Base-by-base conservation (phyloP, 1,140 invertebrate genomes). In the Zaprionus tsacasi region DNA sequence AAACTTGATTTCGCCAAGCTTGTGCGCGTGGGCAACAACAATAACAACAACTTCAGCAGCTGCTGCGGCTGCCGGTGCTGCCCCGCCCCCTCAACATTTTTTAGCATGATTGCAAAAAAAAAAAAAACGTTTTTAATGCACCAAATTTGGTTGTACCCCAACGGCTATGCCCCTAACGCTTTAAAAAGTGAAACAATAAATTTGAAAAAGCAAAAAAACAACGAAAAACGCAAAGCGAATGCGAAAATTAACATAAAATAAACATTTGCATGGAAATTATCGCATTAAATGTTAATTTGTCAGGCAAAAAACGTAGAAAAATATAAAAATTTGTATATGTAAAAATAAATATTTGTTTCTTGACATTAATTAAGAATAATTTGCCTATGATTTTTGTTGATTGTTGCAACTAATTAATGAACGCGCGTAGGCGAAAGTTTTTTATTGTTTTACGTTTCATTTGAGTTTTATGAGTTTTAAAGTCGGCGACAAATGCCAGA, bases 301-400 rank as follows among this genome's bases (percentile, higher is more conserved):
- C 33, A 35, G 33, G 33, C 33, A 35, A 35, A 35, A 35, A 35
- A 35, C 21, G 21, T 21, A 8, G 6, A 35, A 35, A 35, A 35
- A 35, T 35, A 35, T 35, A 61, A 72, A 17, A 50, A 50, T 25
- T 17, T 25, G 17, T 12, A 15, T 50, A 2, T 50, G 45, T 25
- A 17, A 40, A 40, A 40, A 50, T 67, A 67, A 48, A 68, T 58
- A 68, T 57, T 63, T 79, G 30, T 50, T 48, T 43, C 27, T 64
- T 30, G 48, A 33, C 64, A 45, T 76, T 82, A 82, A 82, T 82
- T 82, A 82, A 82, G 66, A 78, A 70, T 78, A 76, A 82, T 82
- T 82, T 82, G 70, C 55, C 55, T 48, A 63, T 57, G 76, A 67
- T 45, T 63, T 76, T 27, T 15, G 15, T 15, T 43, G 13, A 13